Conservation (phyloP, 2,113 vertebrate species). For the Hydrochoerus hydrochaeris region DNA sequence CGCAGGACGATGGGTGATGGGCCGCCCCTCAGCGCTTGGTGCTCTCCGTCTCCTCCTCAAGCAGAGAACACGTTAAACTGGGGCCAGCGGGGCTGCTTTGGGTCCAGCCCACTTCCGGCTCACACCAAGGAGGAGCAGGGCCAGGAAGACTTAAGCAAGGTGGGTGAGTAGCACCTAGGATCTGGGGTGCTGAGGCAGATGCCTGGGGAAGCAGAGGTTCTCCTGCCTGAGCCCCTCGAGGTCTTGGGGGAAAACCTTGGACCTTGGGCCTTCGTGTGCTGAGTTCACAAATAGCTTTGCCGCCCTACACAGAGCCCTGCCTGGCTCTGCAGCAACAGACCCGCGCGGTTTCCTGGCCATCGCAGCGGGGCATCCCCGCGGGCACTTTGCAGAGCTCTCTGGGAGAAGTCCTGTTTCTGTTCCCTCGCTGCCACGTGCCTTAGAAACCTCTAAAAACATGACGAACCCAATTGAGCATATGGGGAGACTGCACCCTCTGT, state of each 20-base stretch:
- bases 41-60: not conserved
- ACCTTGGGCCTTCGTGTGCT: not conserved
- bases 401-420: not conserved
- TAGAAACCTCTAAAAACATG: conserved; percentile 27
- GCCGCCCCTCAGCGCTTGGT: not conserved
- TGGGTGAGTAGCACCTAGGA: not conserved
- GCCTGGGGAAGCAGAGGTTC: not conserved
- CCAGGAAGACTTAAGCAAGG: not conserved
- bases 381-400: not conserved
- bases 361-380: not conserved
- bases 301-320: not conserved
- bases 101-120: not conserved
- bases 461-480: conserved; percentile 6
- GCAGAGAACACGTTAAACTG: not conserved
- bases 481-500: not conserved
- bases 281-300: conserved; percentile 28
- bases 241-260: not conserved
- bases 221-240: not conserved
- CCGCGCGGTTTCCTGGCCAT: conserved; percentile 13
- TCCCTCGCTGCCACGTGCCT: not conserved
- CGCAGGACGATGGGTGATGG: not conserved
- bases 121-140: not conserved
- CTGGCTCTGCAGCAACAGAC: not conserved
- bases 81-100: not conserved
- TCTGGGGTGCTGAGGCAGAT: not conserved